Percentiles rank a stretch among this genome's conserved stretches.
These are phyloP conservation scores for Charaxes varanes DNA, from an alignment of 1,140 invertebrate genomes.

Conservation along the genomic window DNA sequence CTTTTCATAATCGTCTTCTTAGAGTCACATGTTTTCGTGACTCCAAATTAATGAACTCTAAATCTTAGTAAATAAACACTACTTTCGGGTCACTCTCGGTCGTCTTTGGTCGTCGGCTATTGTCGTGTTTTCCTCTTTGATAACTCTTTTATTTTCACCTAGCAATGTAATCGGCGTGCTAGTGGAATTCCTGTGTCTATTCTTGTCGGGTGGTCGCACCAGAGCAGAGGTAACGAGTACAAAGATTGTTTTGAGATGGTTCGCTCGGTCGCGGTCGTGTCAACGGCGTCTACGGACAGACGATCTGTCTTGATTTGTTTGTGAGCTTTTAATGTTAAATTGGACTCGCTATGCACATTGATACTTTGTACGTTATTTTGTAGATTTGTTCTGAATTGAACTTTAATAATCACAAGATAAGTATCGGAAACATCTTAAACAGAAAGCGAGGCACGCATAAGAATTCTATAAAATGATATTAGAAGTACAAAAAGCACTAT, in stretches of 20 bases:
- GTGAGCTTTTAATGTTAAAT: slow-evolving; percentile 33
- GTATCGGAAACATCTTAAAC: no score
- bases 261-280: slow-evolving; percentile 51
- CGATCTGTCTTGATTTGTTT: slow-evolving; percentile 45
- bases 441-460: no score
- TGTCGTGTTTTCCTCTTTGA: slow-evolving; percentile 68
- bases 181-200: slow-evolving; percentile 61
- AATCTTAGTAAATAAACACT: slow-evolving; percentile 53
- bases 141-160: slow-evolving; percentile 72
- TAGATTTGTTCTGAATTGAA: not conserved
- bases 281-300: slow-evolving; percentile 37
- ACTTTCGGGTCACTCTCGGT: slow-evolving; percentile 39
- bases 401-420: not conserved
- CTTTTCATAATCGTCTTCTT: slow-evolving; percentile 66
- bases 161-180: slow-evolving; percentile 65
- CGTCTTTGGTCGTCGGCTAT: slow-evolving; percentile 56
- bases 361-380: slow-evolving; percentile 11
- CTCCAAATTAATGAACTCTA: slow-evolving; percentile 68
- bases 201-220: slow-evolving; percentile 67
- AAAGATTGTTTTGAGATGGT: slow-evolving; percentile 66
- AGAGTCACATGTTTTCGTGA: slow-evolving; percentile 64
- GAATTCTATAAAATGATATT: no score
- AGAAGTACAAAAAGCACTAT: no score
- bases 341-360: no score
- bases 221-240: slow-evolving; percentile 43